phyloP scores from a whole-genome alignment of 1,140 invertebrate genomes.

The Brachionus plicatilis region DNA sequence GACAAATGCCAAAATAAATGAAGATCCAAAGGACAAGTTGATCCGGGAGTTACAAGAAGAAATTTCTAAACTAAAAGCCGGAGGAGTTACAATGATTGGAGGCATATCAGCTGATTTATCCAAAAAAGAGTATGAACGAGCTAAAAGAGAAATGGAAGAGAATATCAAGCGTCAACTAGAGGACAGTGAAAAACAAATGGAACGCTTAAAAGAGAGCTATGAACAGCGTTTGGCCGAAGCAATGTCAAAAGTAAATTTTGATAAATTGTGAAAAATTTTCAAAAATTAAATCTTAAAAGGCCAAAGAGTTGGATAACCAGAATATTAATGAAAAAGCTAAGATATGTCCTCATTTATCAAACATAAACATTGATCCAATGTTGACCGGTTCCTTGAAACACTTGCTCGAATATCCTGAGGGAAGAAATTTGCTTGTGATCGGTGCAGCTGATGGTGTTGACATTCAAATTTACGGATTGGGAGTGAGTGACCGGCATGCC shows the following conservation, averaged over 20 bases:
- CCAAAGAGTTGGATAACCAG: slow-evolving; percentile 42
- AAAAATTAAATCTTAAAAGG: neutral
- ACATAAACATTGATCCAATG: slow-evolving; percentile 62
- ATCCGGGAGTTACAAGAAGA: slow-evolving; percentile 59
- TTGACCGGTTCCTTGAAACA: slow-evolving; percentile 61
- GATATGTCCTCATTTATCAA: slow-evolving; percentile 60
- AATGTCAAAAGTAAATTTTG: slow-evolving; percentile 46
- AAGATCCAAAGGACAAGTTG: slow-evolving; percentile 61
- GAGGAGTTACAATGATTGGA: neutral
- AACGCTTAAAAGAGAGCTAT: slow-evolving; percentile 60
- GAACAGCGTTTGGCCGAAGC: slow-evolving; percentile 58
- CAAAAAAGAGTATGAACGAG: slow-evolving; percentile 48
- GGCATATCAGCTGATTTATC: slow-evolving; percentile 24
- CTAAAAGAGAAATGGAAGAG: slow-evolving; percentile 58
- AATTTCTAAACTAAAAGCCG: slow-evolving; percentile 50
- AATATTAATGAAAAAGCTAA: slow-evolving; percentile 57
- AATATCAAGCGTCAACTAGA: slow-evolving; percentile 56
- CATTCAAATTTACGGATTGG: slow-evolving; percentile 44
- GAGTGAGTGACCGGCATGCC: slow-evolving; percentile 61
- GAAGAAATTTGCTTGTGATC: slow-evolving; percentile 42
- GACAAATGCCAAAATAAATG: slow-evolving; percentile 61
- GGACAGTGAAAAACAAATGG: slow-evolving; percentile 61
- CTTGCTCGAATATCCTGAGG: slow-evolving; percentile 57
- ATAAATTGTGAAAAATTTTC: neutral
- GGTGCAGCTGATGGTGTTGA: neutral